A percentile compares a stretch with the other conserved stretches of the same genome.
Evolutionary conservation across 2,113 vertebrate species (phyloP).

Genomic region (Urocynchramus pylzowi): DNA sequence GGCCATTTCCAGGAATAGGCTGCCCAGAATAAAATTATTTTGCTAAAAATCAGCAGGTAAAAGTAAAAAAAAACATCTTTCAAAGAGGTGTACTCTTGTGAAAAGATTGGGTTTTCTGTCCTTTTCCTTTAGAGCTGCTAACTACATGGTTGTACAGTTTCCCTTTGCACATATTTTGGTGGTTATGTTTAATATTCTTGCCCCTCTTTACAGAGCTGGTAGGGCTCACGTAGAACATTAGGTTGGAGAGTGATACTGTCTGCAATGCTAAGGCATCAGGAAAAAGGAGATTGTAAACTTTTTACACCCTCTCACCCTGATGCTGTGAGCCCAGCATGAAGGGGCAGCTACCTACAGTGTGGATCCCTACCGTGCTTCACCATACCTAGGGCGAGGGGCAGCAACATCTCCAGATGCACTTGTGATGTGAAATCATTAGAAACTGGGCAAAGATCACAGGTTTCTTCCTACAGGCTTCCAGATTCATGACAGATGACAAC

Average conservation of each 20-base stretch:
- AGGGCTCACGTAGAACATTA: neutral
- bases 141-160: neutral
- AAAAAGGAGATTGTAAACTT: neutral
- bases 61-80: neutral
- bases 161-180: neutral
- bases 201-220: neutral
- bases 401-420: neutral
- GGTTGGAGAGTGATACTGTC: neutral
- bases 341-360: rapidly evolving
- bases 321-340: neutral
- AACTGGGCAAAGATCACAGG: conserved; percentile 5
- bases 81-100: neutral
- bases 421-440: neutral
- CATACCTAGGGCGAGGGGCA: neutral
- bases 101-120: neutral
- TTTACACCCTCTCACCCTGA: neutral
- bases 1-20: conserved; percentile 39
- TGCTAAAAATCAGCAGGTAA: conserved; percentile 29
- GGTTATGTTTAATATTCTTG: neutral
- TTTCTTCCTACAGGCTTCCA: neutral
- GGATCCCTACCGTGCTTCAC: neutral
- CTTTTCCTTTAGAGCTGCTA: neutral
- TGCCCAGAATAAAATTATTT: conserved; percentile 52
- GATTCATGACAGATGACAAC: neutral
- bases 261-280: neutral